A percentile compares a stretch with the other conserved stretches of the same genome.
Conservation (phyloP, 2,797 vertebrate species). For the Bryconaethiops microstoma region DNA sequence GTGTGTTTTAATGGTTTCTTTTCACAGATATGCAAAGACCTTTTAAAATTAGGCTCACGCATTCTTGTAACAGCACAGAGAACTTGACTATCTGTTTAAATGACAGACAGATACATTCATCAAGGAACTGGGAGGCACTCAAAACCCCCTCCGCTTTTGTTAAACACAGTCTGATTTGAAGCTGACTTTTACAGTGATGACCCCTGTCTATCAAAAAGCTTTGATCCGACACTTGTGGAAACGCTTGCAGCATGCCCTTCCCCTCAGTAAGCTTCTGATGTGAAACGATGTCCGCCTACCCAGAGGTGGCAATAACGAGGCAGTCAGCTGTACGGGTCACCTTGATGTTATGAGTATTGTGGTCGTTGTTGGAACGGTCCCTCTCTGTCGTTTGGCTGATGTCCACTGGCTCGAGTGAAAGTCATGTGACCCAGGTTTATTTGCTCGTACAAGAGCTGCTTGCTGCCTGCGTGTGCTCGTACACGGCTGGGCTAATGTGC, state of each 20-base stretch:
- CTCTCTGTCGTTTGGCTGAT: conserved; percentile 56
- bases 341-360: conserved; percentile 69
- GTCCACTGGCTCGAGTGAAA: conserved; percentile 60
- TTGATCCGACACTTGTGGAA: background rate
- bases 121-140: background rate
- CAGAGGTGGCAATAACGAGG: conserved; percentile 62
- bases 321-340: conserved; percentile 67
- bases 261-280: conserved; percentile 1
- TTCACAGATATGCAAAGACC: background rate
- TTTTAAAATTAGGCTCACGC: background rate
- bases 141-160: background rate
- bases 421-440: conserved; percentile 60
- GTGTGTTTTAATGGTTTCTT: conserved; percentile 2
- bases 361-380: conserved; percentile 62
- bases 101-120: conserved; percentile 13
- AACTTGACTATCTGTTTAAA: conserved; percentile 11
- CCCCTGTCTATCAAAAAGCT: background rate
- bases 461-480: conserved; percentile 58
- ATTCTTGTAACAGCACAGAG: background rate
- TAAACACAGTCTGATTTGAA: background rate
- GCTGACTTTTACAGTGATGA: background rate
- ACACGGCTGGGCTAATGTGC: conserved; percentile 68
- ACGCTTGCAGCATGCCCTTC: too few relatives aligned
- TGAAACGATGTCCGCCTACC: background rate
- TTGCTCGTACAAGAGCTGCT: conserved; percentile 55